phyloP scores from a whole-genome alignment of 1,140 invertebrate genomes.

The Harpegnathos saltator region DNA sequence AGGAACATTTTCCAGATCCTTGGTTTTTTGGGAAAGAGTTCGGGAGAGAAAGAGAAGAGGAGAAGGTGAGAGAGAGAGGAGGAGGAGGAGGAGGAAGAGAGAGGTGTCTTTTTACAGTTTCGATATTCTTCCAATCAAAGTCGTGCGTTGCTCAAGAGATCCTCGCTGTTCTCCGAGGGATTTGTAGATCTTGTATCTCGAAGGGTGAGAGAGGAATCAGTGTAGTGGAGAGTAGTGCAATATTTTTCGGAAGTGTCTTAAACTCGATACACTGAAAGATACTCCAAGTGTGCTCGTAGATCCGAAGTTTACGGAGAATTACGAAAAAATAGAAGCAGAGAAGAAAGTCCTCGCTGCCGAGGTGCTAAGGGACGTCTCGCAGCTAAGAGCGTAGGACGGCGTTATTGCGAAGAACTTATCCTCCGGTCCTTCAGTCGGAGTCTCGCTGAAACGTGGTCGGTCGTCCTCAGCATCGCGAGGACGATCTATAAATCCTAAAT shows the following conservation, averaged over 20 bases:
- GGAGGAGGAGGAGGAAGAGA: neutral
- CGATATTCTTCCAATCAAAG: slow-evolving; percentile 58
- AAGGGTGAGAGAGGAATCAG: neutral
- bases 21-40: too few relatives aligned
- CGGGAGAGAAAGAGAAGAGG: neutral
- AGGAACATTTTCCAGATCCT: slow-evolving; percentile 11
- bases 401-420: slow-evolving; percentile 33
- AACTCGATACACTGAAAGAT: slow-evolving; percentile 8
- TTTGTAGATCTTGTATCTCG: slow-evolving; percentile 35
- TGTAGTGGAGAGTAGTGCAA: slow-evolving; percentile 27
- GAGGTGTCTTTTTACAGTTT: slow-evolving; percentile 39
- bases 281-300: neutral
- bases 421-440: slow-evolving; percentile 1
- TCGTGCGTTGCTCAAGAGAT: slow-evolving; percentile 48
- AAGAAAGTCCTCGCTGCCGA: too few relatives aligned
- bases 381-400: slow-evolving; percentile 3
- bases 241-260: slow-evolving; percentile 38
- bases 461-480: neutral
- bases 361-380: slow-evolving; percentile 1
- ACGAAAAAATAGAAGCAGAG: too few relatives aligned
- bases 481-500: slow-evolving; percentile 23
- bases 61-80: neutral
- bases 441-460: slow-evolving; percentile 20
- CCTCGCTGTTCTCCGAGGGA: slow-evolving; percentile 2
- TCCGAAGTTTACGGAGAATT: slow-evolving; percentile 21